These are phyloP conservation scores for Holothuria glaberrima DNA, from an alignment of 35 echinoderm and acorn worm genomes.

Conservation along the genomic window DNA sequence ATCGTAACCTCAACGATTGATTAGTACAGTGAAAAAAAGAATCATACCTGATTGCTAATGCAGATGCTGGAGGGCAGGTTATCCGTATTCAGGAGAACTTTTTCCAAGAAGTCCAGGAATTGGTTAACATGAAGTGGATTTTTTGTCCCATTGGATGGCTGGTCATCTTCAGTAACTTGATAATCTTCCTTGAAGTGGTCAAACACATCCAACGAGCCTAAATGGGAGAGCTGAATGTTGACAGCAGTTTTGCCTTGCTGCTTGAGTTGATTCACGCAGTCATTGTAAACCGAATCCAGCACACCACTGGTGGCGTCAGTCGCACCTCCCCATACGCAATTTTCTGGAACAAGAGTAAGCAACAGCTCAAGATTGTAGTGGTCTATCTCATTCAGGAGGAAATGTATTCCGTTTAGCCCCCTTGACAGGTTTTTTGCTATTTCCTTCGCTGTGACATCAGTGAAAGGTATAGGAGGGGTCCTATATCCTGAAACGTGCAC, in stretches of 20 bases:
- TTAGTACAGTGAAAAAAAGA: no score
- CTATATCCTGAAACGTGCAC: slow-evolving; percentile 6
- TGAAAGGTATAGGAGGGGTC: background rate
- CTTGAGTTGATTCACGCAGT: slow-evolving; percentile 55
- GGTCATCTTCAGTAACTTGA: slow-evolving; percentile 10
- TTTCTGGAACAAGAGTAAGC: slow-evolving; percentile 64
- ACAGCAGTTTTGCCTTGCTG: slow-evolving; percentile 65
- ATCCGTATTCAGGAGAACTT: slow-evolving; percentile 58
- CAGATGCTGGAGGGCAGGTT: slow-evolving; percentile 65
- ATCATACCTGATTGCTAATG: slow-evolving; percentile 79
- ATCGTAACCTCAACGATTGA: no score
- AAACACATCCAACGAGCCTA: slow-evolving; percentile 73
- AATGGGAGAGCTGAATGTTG: slow-evolving; percentile 67
- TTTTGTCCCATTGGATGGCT: slow-evolving; percentile 31
- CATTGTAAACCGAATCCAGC: slow-evolving; percentile 57
- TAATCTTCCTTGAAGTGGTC: slow-evolving; percentile 18
- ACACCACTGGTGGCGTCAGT: slow-evolving; percentile 60
- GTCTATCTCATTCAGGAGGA: slow-evolving; percentile 61
- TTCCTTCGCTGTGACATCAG: background rate
- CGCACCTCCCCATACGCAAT: slow-evolving; percentile 64
- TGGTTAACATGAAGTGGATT: slow-evolving; percentile 79
- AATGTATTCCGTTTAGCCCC: slow-evolving; percentile 25
- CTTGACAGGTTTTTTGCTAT: background rate
- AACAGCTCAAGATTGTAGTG: slow-evolving; percentile 72
- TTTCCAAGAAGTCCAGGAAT: slow-evolving; percentile 72